Evolutionary conservation across 2,797 vertebrate genomes (phyloP), one percentile per base, ranked within the genome.

Genomic region (Peromyscus attwateri): DNA sequence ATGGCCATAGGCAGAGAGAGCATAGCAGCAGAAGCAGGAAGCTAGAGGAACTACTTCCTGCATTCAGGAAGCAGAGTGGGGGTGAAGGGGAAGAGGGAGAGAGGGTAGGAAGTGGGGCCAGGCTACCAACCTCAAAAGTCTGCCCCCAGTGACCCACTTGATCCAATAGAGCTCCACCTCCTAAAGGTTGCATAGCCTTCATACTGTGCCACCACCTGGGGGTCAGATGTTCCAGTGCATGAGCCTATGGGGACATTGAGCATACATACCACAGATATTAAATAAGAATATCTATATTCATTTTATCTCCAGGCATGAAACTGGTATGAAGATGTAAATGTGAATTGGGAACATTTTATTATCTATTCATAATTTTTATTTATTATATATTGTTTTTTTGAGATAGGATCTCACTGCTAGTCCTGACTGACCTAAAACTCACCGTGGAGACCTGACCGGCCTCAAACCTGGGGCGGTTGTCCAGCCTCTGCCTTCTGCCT

Each of bases 251-350:
- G 40, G 31, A 25, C 40, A 66, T 64, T 64, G 57, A 43, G 9
- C 16, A 11, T 43, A 17, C 16, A 6, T 43, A 17, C 27, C 81
- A 64, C 37, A 64, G 17, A 11, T 31, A 83, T 31, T 83, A 43
- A 31, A 49, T 79, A 4, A 0, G 81, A 0, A 19, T 75, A 25
- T 43, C 49, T 77, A 0, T 0, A 0, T 91, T 85, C 0, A 0
- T 70, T 57, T 91, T 19, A 73, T 62, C 49, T 71, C 23, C 12
- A 0, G 43, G 95, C 1, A 0, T 52, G 9, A 93, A 79, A 66
- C n/a, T 2, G 71, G 5, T 0, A 0, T 2, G 88, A 40, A 0
- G 2, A 75, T 68, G 16, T 23, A 29, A 1, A 2, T 52, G 14
- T 19, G 34, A 0, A 89, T 23, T 8, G 1, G 34, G 23, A 57